Conservation (phyloP, 2,113 vertebrate species). For the Illadopsis cleaveri region DNA sequence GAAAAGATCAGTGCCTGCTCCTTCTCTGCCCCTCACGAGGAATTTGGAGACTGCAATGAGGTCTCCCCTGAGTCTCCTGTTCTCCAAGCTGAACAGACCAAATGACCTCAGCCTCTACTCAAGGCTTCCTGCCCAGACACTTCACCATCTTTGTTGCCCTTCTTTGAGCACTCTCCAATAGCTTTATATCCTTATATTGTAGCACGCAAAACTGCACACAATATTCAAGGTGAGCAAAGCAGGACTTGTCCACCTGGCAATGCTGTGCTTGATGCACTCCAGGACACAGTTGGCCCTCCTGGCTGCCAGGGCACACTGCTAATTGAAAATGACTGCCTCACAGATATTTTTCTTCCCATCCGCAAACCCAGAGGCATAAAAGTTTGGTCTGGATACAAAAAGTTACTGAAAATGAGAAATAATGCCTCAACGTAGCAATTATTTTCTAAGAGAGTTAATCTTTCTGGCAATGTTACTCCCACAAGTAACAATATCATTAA, state of each 20-base stretch:
- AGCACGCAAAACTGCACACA: not conserved
- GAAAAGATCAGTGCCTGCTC: no score
- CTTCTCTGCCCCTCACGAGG: rapidly evolving
- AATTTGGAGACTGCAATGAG: not conserved
- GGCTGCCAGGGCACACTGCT: not conserved
- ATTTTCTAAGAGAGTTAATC: not conserved
- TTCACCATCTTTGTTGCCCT: not conserved
- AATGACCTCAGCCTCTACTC: not conserved
- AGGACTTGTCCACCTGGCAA: not conserved
- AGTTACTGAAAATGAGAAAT: not conserved
- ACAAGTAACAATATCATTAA: not conserved
- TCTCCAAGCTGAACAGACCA: not conserved
- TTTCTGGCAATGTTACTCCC: not conserved
- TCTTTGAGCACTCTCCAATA: not conserved
- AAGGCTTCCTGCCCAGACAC: not conserved
- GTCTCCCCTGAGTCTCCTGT: not conserved
- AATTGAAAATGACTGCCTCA: not conserved
- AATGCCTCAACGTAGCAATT: not conserved
- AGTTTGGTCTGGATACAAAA: not conserved
- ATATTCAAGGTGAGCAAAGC: not conserved
- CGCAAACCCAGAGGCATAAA: not conserved
- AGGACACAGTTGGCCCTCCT: rapidly evolving
- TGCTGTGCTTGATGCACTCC: not conserved
- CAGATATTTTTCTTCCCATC: not conserved
- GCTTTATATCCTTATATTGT: not conserved